These are phyloP conservation scores for Columba livia DNA, from an alignment of 2,113 vertebrate species.

Conservation along the genomic window DNA sequence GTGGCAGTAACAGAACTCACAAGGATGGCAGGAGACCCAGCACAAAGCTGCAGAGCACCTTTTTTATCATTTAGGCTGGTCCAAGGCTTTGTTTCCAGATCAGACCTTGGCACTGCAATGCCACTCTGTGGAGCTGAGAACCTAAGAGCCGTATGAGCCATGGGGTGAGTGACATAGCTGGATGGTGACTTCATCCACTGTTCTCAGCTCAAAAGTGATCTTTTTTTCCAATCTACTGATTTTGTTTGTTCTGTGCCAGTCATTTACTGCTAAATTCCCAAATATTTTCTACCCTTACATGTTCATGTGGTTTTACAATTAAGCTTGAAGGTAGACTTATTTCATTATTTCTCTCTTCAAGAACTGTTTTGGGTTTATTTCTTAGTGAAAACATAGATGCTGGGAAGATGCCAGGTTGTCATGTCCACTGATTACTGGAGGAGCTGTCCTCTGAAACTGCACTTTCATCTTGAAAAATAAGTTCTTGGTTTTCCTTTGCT, in stretches of 20 bases:
- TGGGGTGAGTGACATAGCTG: neutral
- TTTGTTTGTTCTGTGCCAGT: neutral
- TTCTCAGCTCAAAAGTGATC: neutral
- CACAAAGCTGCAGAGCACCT: neutral
- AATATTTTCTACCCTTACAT: neutral
- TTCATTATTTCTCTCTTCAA: neutral
- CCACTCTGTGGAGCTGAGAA: neutral
- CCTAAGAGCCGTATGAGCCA: neutral
- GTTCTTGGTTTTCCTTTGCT: neutral
- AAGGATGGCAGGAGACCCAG: neutral
- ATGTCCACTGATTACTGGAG: neutral
- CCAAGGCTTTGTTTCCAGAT: neutral
- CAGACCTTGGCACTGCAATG: neutral
- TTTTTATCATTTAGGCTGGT: neutral
- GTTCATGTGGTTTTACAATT: neutral
- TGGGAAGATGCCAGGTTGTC: neutral
- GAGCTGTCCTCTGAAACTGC: neutral
- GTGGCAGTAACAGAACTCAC: neutral
- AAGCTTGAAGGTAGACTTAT: neutral
- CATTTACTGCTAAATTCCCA: neutral
- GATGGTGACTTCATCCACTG: neutral
- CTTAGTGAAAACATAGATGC: neutral
- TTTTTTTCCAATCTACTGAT: neutral
- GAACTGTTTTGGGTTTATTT: neutral
- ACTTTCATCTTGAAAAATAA: neutral